phyloP scores from a whole-genome alignment of 2,113 vertebrate species.

The Chiloscyllium plagiosum region DNA sequence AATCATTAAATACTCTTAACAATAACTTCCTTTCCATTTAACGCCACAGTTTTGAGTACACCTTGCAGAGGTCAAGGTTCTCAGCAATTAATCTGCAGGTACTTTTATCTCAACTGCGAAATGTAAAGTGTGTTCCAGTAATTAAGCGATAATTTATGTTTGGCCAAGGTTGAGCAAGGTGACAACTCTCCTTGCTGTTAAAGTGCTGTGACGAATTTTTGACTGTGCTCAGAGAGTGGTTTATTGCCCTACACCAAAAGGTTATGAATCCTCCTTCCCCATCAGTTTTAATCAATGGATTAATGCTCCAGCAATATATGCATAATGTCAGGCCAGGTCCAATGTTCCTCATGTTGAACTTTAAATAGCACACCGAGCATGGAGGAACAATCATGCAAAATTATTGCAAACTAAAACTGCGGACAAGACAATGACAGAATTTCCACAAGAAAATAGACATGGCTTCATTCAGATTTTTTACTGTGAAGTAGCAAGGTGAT shows the following conservation, averaged over 20 bases:
- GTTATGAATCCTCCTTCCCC: background rate
- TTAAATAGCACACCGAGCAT: background rate
- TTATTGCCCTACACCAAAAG: background rate
- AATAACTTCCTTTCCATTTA: constrained; percentile 7
- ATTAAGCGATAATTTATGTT: constrained; percentile 21
- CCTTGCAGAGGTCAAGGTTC: background rate
- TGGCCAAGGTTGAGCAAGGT: background rate
- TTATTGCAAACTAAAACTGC: background rate
- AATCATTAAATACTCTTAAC: background rate
- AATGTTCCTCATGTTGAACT: background rate
- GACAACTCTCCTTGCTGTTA: constrained; percentile 9
- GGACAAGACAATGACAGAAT: background rate
- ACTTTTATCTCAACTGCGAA: background rate
- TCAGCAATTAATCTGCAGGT: constrained; percentile 1
- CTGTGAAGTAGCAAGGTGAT: background rate
- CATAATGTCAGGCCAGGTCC: background rate
- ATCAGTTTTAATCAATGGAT: background rate
- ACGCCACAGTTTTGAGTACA: background rate
- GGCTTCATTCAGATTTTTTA: background rate
- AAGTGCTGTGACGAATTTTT: background rate
- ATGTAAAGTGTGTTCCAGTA: background rate
- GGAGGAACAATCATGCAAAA: background rate
- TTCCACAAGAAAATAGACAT: background rate
- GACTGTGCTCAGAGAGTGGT: background rate
- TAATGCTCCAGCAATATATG: background rate